A percentile compares a stretch with the other conserved stretches of the same genome.
Evolutionary conservation across 2,888 invertebrate genomes (phyloP).

Genomic region (Neelides folsomi): DNA sequence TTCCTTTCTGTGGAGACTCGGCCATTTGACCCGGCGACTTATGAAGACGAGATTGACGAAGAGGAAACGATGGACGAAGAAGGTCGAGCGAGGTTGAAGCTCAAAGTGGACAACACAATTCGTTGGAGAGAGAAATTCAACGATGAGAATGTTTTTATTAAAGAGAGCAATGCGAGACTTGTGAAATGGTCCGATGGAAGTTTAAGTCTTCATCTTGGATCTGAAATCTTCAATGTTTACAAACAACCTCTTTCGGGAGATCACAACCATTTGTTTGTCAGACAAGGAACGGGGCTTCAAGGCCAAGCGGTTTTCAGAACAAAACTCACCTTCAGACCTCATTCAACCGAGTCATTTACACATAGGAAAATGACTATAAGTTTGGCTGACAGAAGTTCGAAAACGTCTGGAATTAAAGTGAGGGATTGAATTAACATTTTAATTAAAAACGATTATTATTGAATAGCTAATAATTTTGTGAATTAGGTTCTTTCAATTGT

Average conservation of each 20-base stretch:
- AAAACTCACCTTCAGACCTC: slow-evolving; percentile 92
- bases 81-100: slow-evolving; percentile 76
- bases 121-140: slow-evolving; percentile 80
- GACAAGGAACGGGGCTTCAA: slow-evolving; percentile 94
- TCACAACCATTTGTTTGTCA: slow-evolving; percentile 92
- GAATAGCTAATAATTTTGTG: no score
- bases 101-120: slow-evolving; percentile 95
- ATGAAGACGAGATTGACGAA: slow-evolving; percentile 98
- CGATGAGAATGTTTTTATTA: slow-evolving; percentile 59
- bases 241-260: slow-evolving; percentile 83
- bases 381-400: slow-evolving; percentile 83
- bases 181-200: slow-evolving; percentile 98
- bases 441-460: no score
- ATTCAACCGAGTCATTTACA: slow-evolving; percentile 97
- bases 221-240: slow-evolving; percentile 96
- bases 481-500: slow-evolving; percentile 58
- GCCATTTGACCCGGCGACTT: slow-evolving; percentile 85
- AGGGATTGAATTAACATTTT: no score
- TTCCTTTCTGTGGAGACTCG: slow-evolving; percentile 95
- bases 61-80: slow-evolving; percentile 96
- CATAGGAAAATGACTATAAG: slow-evolving; percentile 98
- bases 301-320: slow-evolving; percentile 95
- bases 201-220: slow-evolving; percentile 88
- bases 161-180: slow-evolving; percentile 88
- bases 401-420: slow-evolving; percentile 89